Conservation (phyloP, 2,113 vertebrate species). For the Beaufortia kweichowensis region DNA sequence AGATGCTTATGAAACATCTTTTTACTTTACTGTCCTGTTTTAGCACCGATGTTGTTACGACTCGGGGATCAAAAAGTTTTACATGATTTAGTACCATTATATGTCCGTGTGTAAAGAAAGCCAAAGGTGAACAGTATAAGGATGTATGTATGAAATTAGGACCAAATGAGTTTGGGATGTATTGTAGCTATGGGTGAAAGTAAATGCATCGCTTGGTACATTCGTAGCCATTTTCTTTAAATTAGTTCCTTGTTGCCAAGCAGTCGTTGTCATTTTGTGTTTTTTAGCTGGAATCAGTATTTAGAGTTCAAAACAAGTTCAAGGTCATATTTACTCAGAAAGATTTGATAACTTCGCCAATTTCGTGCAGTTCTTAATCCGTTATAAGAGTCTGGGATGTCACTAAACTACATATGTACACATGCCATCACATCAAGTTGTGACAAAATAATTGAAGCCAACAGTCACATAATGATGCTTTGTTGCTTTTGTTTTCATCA, state of each 20-base stretch:
- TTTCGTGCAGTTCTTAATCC: neutral
- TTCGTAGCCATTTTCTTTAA: neutral
- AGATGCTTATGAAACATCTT: neutral
- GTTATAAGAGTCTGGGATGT: neutral
- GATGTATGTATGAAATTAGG: neutral
- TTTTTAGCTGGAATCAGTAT: too few species aligned
- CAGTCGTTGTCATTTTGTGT: neutral
- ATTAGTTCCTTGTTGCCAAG: neutral
- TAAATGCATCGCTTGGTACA: neutral
- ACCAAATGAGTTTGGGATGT: neutral
- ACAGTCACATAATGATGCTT: neutral
- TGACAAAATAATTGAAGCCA: neutral
- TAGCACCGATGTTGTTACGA: neutral
- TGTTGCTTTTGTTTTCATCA: neutral
- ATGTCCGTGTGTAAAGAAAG: constrained; percentile 6
- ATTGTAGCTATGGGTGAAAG: neutral
- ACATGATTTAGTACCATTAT: neutral
- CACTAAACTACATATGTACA: neutral
- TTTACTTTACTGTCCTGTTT: neutral
- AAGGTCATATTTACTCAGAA: constrained; percentile 8
- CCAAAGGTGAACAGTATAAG: constrained; percentile 5
- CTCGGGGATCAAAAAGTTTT: neutral
- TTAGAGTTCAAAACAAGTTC: neutral
- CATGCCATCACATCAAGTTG: neutral
- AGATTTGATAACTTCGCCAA: neutral